phyloP scores from a whole-genome alignment of 2,888 invertebrate genomes.

The Pterostichus niger region DNA sequence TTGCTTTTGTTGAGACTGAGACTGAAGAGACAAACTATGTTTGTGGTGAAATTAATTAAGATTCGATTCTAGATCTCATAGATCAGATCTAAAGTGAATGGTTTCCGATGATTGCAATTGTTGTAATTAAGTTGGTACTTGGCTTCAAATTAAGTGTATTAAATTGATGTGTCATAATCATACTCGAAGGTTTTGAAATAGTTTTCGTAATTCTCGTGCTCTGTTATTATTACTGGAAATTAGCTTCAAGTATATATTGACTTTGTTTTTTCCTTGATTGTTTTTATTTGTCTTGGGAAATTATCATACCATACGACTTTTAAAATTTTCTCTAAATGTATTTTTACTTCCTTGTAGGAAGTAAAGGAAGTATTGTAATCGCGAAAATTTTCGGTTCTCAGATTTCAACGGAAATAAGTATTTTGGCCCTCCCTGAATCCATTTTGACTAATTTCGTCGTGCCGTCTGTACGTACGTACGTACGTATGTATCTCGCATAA shows the following conservation, averaged over 20 bases:
- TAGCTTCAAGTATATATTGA: constrained; percentile 4
- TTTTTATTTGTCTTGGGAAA: too few species aligned
- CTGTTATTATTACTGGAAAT: constrained; percentile 32
- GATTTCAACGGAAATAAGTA: too few species aligned
- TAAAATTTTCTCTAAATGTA: too few species aligned
- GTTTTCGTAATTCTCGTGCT: constrained; percentile 47
- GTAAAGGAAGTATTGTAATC: too few species aligned
- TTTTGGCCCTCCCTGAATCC: too few species aligned
- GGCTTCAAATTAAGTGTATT: constrained; percentile 50
- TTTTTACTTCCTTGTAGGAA: too few species aligned
- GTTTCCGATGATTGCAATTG: constrained; percentile 49
- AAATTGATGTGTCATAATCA: constrained; percentile 53
- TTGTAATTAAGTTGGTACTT: constrained; percentile 49
- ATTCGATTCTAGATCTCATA: constrained; percentile 25
- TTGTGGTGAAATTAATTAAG: constrained; percentile 22
- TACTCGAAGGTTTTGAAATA: constrained; percentile 44
- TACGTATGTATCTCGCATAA: too few species aligned
- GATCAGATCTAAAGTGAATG: constrained; percentile 41
- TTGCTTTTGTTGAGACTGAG: neutral
- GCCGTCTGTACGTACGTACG: too few species aligned
- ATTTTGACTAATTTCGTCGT: too few species aligned
- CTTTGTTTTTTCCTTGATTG: too few species aligned
- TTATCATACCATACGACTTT: too few species aligned
- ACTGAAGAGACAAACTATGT: neutral
- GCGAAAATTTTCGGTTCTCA: too few species aligned